phyloP scores from a whole-genome alignment of 92 coral and sea anemone genomes.

The Siderastrea siderea region DNA sequence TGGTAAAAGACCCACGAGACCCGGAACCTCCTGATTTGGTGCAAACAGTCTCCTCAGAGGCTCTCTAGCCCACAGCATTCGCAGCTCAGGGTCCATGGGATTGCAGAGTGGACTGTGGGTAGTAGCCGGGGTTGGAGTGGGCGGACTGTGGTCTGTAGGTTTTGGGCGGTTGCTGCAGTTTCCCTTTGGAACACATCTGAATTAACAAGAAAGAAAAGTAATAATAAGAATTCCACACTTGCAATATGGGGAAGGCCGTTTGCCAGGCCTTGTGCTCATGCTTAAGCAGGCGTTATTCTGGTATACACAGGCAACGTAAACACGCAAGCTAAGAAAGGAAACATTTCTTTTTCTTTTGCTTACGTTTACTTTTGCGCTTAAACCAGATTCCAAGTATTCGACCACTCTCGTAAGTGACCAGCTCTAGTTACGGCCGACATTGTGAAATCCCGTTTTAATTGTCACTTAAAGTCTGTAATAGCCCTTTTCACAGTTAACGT shows the following conservation, averaged over 20 bases:
- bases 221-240: no score
- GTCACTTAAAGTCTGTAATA: no score
- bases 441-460: no score
- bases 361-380: no score
- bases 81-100: not conserved
- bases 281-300: no score
- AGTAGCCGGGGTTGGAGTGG: not conserved
- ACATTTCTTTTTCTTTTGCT: no score
- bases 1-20: slow-evolving; percentile 9
- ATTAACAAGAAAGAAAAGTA: not conserved
- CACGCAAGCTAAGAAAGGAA: no score
- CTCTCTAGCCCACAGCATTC: slow-evolving; percentile 16
- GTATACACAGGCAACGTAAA: no score
- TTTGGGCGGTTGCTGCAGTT: not conserved
- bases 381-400: no score
- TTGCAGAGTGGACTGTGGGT: not conserved
- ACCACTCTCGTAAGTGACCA: no score
- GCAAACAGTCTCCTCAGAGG: slow-evolving; percentile 11
- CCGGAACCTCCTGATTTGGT: not conserved
- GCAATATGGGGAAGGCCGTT: not conserved
- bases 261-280: not conserved
- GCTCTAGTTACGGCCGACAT: no score
- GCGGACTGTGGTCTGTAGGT: not conserved
- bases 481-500: no score
- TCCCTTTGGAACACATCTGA: slow-evolving; percentile 28